Percentiles rank a stretch among this genome's conserved stretches.
These are phyloP conservation scores for Enteromius afrohamiltoni DNA, from an alignment of 2,797 vertebrate species.

Conservation along the genomic window DNA sequence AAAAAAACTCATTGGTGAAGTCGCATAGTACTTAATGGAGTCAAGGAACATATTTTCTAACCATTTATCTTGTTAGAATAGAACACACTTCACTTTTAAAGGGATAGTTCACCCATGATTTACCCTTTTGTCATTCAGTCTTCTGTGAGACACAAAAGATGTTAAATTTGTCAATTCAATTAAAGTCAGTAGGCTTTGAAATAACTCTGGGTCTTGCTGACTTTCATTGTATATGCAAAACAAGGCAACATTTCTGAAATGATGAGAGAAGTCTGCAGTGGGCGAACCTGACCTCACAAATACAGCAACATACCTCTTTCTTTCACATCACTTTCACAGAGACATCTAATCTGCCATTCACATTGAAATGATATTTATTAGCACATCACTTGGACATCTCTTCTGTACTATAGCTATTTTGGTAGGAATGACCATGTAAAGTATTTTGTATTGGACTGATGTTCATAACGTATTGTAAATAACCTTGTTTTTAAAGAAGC, in stretches of 20 bases:
- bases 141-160: background rate
- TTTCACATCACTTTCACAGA: slow-evolving; percentile 29
- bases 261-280: background rate
- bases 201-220: background rate
- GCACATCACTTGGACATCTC: slow-evolving; percentile 45
- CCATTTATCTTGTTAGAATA: background rate
- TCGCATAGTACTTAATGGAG: background rate
- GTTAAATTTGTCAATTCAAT: background rate
- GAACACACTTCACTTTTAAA: slow-evolving; percentile 15
- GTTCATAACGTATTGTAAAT: slow-evolving; percentile 86
- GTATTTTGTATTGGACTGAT: slow-evolving; percentile 92
- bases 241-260: background rate
- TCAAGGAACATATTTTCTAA: background rate
- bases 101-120: background rate
- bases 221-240: background rate
- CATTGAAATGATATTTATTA: slow-evolving; percentile 43
- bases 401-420: slow-evolving; percentile 89
- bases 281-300: slow-evolving; percentile 15
- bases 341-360: slow-evolving; percentile 28
- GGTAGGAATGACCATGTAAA: slow-evolving; percentile 90
- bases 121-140: background rate
- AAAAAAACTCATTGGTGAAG: too few relatives aligned
- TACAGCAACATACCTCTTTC: slow-evolving; percentile 46
- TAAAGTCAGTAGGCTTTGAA: background rate
- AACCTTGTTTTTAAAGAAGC: slow-evolving; percentile 56